Conservation (phyloP, 2,113 vertebrate species). For the Erythrolamprus reginae region DNA sequence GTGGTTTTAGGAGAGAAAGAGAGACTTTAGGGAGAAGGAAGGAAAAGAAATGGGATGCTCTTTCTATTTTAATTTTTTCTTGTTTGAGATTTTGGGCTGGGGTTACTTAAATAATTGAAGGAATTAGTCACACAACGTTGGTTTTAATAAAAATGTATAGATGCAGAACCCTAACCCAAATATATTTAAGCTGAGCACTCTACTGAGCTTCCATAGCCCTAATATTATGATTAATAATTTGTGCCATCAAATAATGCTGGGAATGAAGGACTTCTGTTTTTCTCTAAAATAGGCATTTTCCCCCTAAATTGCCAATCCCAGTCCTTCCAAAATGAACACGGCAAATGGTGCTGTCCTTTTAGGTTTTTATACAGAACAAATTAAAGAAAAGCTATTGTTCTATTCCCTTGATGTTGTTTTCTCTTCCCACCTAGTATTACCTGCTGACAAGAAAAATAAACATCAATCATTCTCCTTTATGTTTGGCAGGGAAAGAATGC, state of each 20-base stretch:
- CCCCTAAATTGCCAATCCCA: not conserved
- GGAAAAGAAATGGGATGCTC: not conserved
- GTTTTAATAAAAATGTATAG: not conserved
- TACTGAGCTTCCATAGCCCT: not conserved
- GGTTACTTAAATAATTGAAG: not conserved
- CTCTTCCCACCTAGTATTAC: not conserved
- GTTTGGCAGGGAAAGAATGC: not conserved
- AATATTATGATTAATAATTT: not conserved
- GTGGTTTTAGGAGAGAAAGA: not conserved
- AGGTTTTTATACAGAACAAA: not conserved
- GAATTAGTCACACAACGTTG: not conserved
- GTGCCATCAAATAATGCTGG: not conserved
- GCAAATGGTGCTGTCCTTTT: not conserved
- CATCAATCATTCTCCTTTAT: not conserved
- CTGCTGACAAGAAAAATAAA: not conserved
- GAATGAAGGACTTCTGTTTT: not conserved
- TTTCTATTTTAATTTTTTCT: not conserved
- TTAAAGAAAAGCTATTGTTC: not conserved
- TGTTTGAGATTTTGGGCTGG: not conserved
- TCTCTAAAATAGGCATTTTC: not conserved
- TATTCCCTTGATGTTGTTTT: not conserved
- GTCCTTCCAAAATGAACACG: not conserved
- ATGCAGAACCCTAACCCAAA: not conserved
- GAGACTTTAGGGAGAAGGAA: not conserved
- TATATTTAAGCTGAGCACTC: not conserved